phyloP scores from a whole-genome alignment of 2,888 invertebrate genomes.

The Cephus pulcher region DNA sequence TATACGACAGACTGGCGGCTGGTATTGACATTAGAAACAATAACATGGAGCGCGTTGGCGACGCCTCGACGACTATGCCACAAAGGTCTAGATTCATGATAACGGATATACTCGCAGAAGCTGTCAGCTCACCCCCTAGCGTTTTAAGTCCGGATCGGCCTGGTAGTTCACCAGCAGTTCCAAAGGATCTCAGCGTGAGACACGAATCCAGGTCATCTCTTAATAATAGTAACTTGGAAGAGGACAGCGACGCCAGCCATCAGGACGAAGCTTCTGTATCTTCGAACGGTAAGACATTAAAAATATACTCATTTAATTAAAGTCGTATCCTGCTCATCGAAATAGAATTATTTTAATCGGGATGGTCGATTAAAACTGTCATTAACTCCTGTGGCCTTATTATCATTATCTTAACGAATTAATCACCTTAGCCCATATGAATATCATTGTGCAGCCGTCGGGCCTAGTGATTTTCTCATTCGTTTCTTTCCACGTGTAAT shows the following conservation, averaged over 20 bases:
- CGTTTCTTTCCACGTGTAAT: background rate
- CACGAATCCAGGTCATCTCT: conserved; percentile 68
- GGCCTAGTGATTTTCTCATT: background rate
- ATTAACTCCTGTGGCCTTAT: background rate
- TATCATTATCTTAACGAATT: background rate
- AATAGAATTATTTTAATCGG: background rate
- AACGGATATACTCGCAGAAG: conserved; percentile 83
- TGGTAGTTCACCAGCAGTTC: conserved; percentile 68
- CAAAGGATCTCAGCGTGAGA: conserved; percentile 71
- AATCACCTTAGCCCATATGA: background rate
- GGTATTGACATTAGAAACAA: conserved; percentile 46
- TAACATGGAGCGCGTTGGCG: conserved; percentile 20
- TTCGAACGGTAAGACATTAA: conserved; percentile 68
- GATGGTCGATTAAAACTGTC: background rate
- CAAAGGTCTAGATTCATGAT: conserved; percentile 89
- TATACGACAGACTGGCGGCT: conserved; percentile 48
- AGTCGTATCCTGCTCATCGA: background rate
- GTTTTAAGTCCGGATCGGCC: conserved; percentile 4
- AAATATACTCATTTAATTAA: too few relatives aligned
- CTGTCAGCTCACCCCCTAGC: conserved; percentile 51
- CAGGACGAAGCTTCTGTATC: conserved; percentile 69
- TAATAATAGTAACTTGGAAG: conserved; percentile 72
- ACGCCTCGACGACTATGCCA: conserved; percentile 64
- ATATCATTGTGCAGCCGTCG: background rate
- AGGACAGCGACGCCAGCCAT: conserved; percentile 68